Base-by-base conservation (phyloP, 2,113 vertebrate genomes). In the Alethe diademata region DNA sequence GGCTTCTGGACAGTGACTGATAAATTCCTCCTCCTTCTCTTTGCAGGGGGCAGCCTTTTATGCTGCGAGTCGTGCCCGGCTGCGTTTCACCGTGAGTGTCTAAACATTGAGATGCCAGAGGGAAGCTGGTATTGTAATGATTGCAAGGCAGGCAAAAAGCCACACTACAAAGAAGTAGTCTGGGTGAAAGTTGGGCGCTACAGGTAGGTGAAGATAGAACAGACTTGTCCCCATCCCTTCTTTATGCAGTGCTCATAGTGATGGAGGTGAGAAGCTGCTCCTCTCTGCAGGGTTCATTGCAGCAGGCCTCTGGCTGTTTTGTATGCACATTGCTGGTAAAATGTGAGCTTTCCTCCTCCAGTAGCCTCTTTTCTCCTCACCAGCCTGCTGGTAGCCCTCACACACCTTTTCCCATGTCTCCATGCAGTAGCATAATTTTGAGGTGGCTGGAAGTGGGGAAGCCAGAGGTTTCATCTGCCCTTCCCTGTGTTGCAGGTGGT, bases 101-200 rank as follows among this genome's bases (percentile, higher is more conserved):
- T 99, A 93, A 99, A 99, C 95, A 99, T 99, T 42, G 99, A 99
- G 87, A 99, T 99, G 98, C 99, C 99, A 15, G 99, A 99, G 97
- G 99, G 99, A 93, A 99, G 98, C 97, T 99, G 99, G 99, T 99
- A 98, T 97, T 99, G 99, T 97, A 99, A 99, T 60, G 99, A 99
- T 95, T 99, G 99, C 96, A 99, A 99, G 88, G 99, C 99, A 25
- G 99, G 99, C 93, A 99, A 99, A 98, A 99, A 99, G 71, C 99
- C 99, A 25, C 99, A 98, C 95, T 99, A 98, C 96, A 98, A 99
- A 95, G 99, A 99, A 97, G 98, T 99, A 86, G 98, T 99, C 57
- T 99, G 99, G 99, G 99, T 99, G 78, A 99, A 99, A 97, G 99
- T 99, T 29, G 99, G 99, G 14, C 98, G 99, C 43, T 99, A 99